phyloP scores from a whole-genome alignment of 2,888 invertebrate species.

The Chrysolina oricalcia region DNA sequence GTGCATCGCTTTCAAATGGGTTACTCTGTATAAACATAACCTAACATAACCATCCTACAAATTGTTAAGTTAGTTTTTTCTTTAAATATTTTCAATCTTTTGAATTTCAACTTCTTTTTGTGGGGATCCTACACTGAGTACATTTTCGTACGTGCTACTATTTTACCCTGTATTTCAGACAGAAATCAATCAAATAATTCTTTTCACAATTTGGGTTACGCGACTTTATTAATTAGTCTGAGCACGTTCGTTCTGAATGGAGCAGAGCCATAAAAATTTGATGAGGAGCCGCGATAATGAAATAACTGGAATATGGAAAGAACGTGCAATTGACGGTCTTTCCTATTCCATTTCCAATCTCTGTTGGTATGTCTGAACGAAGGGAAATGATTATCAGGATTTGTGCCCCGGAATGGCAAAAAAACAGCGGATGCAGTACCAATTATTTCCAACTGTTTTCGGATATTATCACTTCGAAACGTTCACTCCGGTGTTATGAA shows the following conservation, averaged over 20 bases:
- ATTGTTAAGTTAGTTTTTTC: too few species aligned
- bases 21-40: too few species aligned
- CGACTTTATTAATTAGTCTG: background rate
- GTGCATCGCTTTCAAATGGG: too few species aligned
- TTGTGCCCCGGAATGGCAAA: background rate
- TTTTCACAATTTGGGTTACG: background rate
- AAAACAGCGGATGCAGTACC: background rate
- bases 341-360: constrained; percentile 14
- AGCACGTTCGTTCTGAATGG: background rate
- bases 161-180: background rate
- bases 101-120: too few species aligned
- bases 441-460: constrained; percentile 3
- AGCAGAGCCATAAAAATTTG: background rate
- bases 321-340: constrained; percentile 1
- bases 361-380: background rate
- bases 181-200: background rate
- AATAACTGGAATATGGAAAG: background rate
- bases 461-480: background rate
- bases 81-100: too few species aligned
- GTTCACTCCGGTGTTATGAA: background rate
- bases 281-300: background rate
- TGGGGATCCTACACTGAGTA: too few species aligned
- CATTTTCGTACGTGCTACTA: too few species aligned
- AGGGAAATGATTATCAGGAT: constrained; percentile 3
- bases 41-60: too few species aligned